Percentiles rank a stretch among this genome's conserved stretches.
phyloP scores from a whole-genome alignment of 1,140 invertebrate genomes.

The Drosophila fuyamai region DNA sequence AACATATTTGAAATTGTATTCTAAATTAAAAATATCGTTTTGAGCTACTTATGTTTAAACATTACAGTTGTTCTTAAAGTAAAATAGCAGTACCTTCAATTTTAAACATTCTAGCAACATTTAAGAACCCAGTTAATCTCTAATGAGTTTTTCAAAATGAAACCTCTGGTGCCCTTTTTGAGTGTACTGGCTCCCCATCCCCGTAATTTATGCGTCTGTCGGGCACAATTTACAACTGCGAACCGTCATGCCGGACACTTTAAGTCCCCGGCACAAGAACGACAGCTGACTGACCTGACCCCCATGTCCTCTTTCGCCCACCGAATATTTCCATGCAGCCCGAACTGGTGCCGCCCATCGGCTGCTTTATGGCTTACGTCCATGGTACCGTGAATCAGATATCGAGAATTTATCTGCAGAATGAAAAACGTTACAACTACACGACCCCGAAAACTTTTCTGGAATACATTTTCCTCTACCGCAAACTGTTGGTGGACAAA shows the following conservation, averaged over 20 bases:
- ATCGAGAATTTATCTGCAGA: slow-evolving; percentile 92
- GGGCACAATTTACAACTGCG: slow-evolving; percentile 64
- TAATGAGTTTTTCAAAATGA: not conserved
- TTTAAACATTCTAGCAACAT: too few species aligned
- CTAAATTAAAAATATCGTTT: too few species aligned
- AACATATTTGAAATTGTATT: too few species aligned
- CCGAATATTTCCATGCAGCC: slow-evolving; percentile 83
- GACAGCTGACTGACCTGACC: slow-evolving; percentile 18
- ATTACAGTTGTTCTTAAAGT: too few species aligned
- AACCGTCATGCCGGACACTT: slow-evolving; percentile 52
- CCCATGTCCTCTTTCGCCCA: not conserved
- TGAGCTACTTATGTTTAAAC: too few species aligned
- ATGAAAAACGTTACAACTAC: slow-evolving; percentile 97
- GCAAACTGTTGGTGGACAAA: slow-evolving; percentile 92
- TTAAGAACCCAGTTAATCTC: not conserved
- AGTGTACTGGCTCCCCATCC: not conserved
- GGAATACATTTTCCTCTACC: slow-evolving; percentile 96
- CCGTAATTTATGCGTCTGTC: slow-evolving; percentile 55
- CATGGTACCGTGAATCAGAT: slow-evolving; percentile 95
- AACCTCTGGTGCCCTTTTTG: not conserved
- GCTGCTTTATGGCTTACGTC: slow-evolving; percentile 96
- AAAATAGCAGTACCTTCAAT: too few species aligned
- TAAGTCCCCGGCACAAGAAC: slow-evolving; percentile 20
- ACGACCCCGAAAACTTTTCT: slow-evolving; percentile 98
- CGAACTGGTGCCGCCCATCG: slow-evolving; percentile 86